Evolutionary conservation across 2,888 invertebrate species (phyloP).

Genomic region (Strigamia transsilvanica): DNA sequence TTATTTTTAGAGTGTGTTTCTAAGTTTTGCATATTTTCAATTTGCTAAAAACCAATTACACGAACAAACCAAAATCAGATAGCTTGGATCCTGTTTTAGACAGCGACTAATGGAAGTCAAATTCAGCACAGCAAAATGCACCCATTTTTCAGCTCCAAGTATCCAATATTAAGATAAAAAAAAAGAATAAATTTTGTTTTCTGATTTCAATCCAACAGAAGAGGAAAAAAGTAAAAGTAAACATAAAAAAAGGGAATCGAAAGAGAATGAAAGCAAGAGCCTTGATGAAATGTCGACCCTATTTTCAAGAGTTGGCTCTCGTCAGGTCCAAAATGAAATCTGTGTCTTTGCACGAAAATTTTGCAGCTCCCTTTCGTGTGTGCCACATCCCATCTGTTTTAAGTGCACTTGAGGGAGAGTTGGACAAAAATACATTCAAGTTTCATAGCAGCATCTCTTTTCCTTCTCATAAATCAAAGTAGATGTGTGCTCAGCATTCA

Average conservation of each 20-base stretch:
- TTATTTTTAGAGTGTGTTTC: too few species aligned
- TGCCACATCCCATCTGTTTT: conserved; percentile 30
- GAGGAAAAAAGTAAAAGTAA: background rate
- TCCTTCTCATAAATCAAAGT: conserved; percentile 30
- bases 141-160: background rate
- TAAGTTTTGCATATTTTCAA: too few species aligned
- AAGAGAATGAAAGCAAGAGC: background rate
- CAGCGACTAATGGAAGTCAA: background rate
- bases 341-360: conserved; percentile 12
- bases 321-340: conserved; percentile 21
- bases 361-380: background rate
- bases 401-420: conserved; percentile 30
- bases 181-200: background rate
- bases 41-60: too few species aligned
- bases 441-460: conserved; percentile 26
- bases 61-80: too few species aligned
- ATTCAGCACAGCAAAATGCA: background rate
- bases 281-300: background rate
- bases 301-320: background rate
- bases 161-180: background rate
- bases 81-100: too few species aligned
- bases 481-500: conserved; percentile 36
- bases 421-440: conserved; percentile 30
- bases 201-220: background rate
- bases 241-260: background rate